These are phyloP conservation scores for Linnaemya vulpina DNA, from an alignment of 2,888 invertebrate genomes.

Conservation along the genomic window DNA sequence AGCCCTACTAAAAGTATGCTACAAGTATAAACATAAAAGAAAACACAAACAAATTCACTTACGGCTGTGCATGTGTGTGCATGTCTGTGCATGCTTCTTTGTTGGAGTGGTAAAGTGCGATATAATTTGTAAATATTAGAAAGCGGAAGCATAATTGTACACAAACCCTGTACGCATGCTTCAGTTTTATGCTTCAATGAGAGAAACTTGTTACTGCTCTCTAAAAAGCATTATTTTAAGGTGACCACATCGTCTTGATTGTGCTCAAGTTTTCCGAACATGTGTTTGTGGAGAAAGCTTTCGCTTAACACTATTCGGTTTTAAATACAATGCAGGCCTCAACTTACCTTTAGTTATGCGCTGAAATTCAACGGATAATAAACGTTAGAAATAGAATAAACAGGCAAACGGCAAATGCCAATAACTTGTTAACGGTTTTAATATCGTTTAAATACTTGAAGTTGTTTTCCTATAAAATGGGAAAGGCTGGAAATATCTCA, in stretches of 20 bases:
- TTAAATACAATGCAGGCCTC: slow-evolving; percentile 61
- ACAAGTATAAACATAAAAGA: slow-evolving; percentile 11
- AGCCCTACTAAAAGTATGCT: slow-evolving; percentile 49
- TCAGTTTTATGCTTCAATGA: neutral
- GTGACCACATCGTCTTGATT: slow-evolving; percentile 35
- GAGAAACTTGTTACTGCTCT: slow-evolving; percentile 33
- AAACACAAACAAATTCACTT: slow-evolving; percentile 4
- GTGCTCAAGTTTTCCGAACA: slow-evolving; percentile 20
- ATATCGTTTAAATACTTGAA: neutral
- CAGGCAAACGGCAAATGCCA: slow-evolving; percentile 1
- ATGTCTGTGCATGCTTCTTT: neutral
- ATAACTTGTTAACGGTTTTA: slow-evolving; percentile 19
- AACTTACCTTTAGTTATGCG: slow-evolving; percentile 66
- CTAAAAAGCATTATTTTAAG: slow-evolving; percentile 13
- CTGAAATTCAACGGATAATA: slow-evolving; percentile 62
- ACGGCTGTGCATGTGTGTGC: neutral
- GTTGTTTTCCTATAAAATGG: neutral
- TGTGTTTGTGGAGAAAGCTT: slow-evolving; percentile 54
- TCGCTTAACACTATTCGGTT: slow-evolving; percentile 50
- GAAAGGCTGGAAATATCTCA: neutral
- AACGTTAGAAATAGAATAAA: slow-evolving; percentile 15
- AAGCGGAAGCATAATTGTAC: slow-evolving; percentile 56
- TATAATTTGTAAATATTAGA: slow-evolving; percentile 54
- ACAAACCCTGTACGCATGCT: slow-evolving; percentile 61
- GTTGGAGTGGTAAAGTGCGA: neutral